Evolutionary conservation across 2,797 vertebrate species (phyloP), one percentile per base, ranked within the genome.

Genomic region (Oceanodroma leucorhoa): DNA sequence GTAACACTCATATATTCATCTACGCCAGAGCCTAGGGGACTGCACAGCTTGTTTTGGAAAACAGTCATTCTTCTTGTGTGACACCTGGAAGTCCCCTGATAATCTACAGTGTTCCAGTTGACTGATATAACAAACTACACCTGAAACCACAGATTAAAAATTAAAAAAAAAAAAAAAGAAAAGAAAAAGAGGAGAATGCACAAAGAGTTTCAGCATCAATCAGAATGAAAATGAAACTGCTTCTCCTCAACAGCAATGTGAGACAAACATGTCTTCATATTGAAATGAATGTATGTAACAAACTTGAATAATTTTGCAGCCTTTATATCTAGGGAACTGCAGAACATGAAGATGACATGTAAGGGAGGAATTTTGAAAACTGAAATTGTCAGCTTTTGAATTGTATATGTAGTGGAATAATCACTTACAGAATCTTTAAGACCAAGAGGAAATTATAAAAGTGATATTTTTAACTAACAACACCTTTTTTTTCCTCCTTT

Each of bases 1-100:
- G 62, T 77, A 93, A 96, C 70, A 57, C 58, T 88, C 80, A 64
- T 57, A 90, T 90, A 95, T 92, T 89, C 73, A 90, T 90, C 87
- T 82, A 73, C 65, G 82, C 84, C 87, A 91, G 77, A 95, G 75
- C 69, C 80, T 91, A 86, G 38, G 71, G 76, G 91, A 95, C 79
- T 96, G 79, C 91, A 87, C 89, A 95, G 91, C 90, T 97, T 94
- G 90, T 94, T 94, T 94, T 92, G 86, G 91, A 94, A 93, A 95
- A 95, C 79, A 97, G 79, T 95, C 78, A 93, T 97, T 90, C 89
- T 95, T 96, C 81, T 93, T 93, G 50, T 83, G 62, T 91, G 92
- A 96, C 87, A 89, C 86, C 84, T 93, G 70, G 62, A 89, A 84
- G 90, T 97, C 92, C 88, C 95, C 83, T 83, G 94, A 91, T 94